A percentile compares a stretch with the other conserved stretches of the same genome.
Evolutionary conservation across 2,888 invertebrate genomes (phyloP).

Genomic region (Strigamia crassipes): DNA sequence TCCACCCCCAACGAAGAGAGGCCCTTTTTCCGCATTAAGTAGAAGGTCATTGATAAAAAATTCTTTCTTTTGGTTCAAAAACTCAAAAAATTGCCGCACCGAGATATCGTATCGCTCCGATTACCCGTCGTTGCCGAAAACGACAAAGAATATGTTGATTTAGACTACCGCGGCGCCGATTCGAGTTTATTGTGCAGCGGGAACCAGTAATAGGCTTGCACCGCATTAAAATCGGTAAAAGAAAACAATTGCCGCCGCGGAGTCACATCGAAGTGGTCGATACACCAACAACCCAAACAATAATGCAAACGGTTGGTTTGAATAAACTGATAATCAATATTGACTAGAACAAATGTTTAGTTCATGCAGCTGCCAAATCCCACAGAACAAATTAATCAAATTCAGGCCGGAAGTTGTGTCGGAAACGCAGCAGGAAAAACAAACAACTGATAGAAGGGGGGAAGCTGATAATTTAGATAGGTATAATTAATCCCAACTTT

Average conservation of each 20-base stretch:
- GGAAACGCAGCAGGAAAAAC: conserved; percentile 40
- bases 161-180: too few relatives aligned
- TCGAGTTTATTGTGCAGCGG: too few relatives aligned
- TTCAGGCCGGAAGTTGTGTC: conserved; percentile 30
- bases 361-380: conserved; percentile 15
- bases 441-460: neutral
- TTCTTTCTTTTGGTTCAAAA: neutral
- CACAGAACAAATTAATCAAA: conserved; percentile 33
- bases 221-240: too few relatives aligned
- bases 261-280: too few relatives aligned
- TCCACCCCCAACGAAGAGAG: neutral
- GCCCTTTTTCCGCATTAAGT: neutral
- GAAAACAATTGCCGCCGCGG: too few relatives aligned
- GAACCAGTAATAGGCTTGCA: too few relatives aligned
- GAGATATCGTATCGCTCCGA: neutral
- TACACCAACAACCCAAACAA: neutral
- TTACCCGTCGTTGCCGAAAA: neutral
- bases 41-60: conserved; percentile 13
- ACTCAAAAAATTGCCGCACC: neutral
- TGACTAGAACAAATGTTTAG: conserved; percentile 22
- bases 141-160: too few relatives aligned
- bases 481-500: neutral
- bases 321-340: conserved; percentile 14
- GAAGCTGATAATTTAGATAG: neutral
- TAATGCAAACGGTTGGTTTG: neutral